Base-by-base conservation (phyloP, 30 jellyfish, hydroid and myxozoan genomes). In the Turritopsis dohrnii region DNA sequence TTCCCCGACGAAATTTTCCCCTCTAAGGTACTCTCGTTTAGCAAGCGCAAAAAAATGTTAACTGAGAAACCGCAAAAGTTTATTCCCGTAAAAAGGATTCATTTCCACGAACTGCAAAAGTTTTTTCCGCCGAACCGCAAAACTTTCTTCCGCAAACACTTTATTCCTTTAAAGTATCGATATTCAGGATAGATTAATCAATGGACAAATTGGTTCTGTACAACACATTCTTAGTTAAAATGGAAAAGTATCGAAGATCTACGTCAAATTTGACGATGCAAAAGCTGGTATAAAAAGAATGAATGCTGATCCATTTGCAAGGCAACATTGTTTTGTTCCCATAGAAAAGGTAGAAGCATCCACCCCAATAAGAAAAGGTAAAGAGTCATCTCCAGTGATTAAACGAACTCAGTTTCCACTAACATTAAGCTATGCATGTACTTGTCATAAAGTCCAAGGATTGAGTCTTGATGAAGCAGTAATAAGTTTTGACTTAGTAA, bases 191-290 rank as follows among this genome's bases (percentile, higher is more conserved):
- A 83, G 89, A 71, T 66, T 83, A 80, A 83, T 83, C 75, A 83
- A 72, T 83, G 87, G 85, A 21, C 87, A 81, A 65, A 81, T 81
- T 81, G 87, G 84, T 28, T 52, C 87, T 52, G 65, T 81, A 20
- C 8, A 52, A 9, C 13, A 53, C 21, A 21, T 52, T 65, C 65
- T 20, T 4, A 60, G 29, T 29, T 20, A 60, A 21, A 81, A 81
- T 60, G 87, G 65, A 53, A 53, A 24, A n/a, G 83, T 53, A 7
- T 52, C 69, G 7, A 81, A 52, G 73, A 81, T 81, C 13, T 81
- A 81, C 24, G 83, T 81, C 1, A 53, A 30, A 23, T 81, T 81
- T 81, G 87, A 81, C 53, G 87, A 81, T 60, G 60, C 52, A n/a
- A 23, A n/a, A 52, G 86, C 87, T 18, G 82, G 84, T 18, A 21